A percentile compares a stretch with the other conserved stretches of the same genome.
Conservation (phyloP, 1,140 invertebrate genomes). For the Drosophila saltans region DNA sequence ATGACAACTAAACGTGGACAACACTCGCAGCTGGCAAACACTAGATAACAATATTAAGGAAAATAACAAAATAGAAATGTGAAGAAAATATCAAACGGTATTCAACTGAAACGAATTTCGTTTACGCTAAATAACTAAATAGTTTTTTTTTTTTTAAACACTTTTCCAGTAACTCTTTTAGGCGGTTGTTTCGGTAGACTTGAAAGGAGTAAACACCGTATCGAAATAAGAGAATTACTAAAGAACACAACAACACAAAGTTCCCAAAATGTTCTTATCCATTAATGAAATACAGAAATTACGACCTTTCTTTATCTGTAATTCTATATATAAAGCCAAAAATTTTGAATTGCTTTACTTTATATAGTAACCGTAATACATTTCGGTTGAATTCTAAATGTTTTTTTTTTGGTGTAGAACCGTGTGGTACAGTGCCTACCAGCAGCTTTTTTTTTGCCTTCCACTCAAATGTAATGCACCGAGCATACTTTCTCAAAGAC, state of each 20-base stretch:
- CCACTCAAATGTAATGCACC: constrained; percentile 21
- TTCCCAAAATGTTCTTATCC: no score
- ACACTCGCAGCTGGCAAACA: constrained; percentile 11
- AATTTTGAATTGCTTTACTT: no score
- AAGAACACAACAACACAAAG: no score
- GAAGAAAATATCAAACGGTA: not conserved
- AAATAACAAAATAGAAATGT: not conserved
- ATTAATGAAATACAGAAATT: no score
- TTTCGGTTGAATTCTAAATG: no score
- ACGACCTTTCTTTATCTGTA: no score
- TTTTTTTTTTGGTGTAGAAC: not conserved
- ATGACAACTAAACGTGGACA: constrained; percentile 12
- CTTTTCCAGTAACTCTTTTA: no score
- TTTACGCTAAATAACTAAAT: not conserved
- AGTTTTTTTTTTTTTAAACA: no score
- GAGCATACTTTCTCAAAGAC: constrained; percentile 9
- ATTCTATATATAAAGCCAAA: no score
- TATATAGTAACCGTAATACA: not conserved
- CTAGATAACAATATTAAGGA: constrained; percentile 11
- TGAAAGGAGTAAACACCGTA: no score
- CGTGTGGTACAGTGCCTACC: constrained; percentile 16
- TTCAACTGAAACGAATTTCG: constrained; percentile 2
- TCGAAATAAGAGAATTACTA: no score
- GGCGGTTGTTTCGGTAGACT: no score
- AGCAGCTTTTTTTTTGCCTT: constrained; percentile 10